phyloP scores from a whole-genome alignment of 2,113 vertebrate species.

The Epinephelus fuscoguttatus region DNA sequence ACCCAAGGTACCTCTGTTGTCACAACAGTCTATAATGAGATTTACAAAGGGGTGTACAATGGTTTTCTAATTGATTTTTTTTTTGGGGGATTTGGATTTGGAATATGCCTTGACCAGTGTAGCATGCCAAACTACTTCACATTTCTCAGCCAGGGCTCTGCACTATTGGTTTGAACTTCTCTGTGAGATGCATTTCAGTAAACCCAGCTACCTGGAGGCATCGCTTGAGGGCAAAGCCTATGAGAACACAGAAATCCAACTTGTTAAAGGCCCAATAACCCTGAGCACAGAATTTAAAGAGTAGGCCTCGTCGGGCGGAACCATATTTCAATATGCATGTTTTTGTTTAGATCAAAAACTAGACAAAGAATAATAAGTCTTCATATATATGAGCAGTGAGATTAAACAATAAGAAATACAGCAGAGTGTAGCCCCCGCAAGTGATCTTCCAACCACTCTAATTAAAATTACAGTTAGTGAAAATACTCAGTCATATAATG shows the following conservation, averaged over 20 bases:
- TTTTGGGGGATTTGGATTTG: neutral
- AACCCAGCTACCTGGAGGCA: slow-evolving; percentile 44
- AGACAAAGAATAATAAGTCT: too few species aligned
- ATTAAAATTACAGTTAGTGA: neutral
- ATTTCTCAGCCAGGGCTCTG: slow-evolving; percentile 13
- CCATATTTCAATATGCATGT: neutral
- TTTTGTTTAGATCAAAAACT: neutral
- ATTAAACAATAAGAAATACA: neutral
- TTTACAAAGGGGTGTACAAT: neutral
- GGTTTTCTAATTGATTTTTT: neutral
- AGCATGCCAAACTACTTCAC: neutral
- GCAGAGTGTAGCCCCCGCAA: neutral
- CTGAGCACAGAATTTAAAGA: slow-evolving; percentile 30
- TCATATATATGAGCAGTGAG: neutral
- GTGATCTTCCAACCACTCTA: neutral
- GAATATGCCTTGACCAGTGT: neutral
- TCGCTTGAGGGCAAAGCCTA: slow-evolving; percentile 40
- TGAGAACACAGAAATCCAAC: slow-evolving; percentile 46
- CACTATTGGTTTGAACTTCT: slow-evolving; percentile 24
- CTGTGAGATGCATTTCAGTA: slow-evolving; percentile 32
- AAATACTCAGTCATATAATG: neutral
- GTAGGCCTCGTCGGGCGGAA: neutral
- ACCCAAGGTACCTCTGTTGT: slow-evolving; percentile 20
- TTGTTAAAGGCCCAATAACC: slow-evolving; percentile 48
- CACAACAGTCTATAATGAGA: slow-evolving; percentile 29